Base-by-base conservation (phyloP, 92 coral and sea anemone genomes). In the Metridium senile region DNA sequence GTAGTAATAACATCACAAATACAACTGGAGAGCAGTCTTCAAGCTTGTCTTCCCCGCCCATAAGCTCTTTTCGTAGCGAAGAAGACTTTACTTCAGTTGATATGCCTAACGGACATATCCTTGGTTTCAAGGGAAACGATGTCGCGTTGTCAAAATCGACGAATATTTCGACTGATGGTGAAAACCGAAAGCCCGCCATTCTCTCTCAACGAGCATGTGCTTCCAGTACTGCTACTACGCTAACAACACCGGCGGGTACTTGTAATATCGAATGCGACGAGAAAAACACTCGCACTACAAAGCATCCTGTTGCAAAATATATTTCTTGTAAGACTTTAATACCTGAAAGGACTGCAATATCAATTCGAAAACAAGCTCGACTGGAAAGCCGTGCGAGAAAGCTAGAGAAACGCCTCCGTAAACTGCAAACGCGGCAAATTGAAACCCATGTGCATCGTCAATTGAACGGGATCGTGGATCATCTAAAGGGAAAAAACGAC, bases 361-460 rank as follows among this genome's bases (percentile, higher is more conserved):
- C 93, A 30, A 79, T 79, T 85, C 88, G 86, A 72, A 89, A 86
- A 34, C 96, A 92, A 75, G 82, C 92, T 29, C 89, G 93, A 33
- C 87, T 96, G 56, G 89, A 85, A 71, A 72, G 82, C 81, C 97
- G 96, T 80, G 96, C 93, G 76, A 88, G 83, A 66, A 89, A 85
- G 75, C 85, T 96, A 56, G 99, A 96, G 86, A 93, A 92, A 89
- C 94, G 97, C 87, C 90, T 96, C 89, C 99, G 99, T 72, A 84
- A 92, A 85, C 85, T 96, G 79, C 99, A 96, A 89, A 85, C 97
- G 96, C 97, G 99, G 93, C 99, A 96, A 91, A 86, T 96, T 63
- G 95, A 88, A 76, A 88, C 92, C 91, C 99, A 96, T 89, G 99
- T 96, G 93, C 91, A 85, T 53, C 93, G 87, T 28, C 99, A 96